A percentile compares a stretch with the other conserved stretches of the same genome.
phyloP scores from a whole-genome alignment of 2,113 vertebrate species.

The Xiphias gladius region DNA sequence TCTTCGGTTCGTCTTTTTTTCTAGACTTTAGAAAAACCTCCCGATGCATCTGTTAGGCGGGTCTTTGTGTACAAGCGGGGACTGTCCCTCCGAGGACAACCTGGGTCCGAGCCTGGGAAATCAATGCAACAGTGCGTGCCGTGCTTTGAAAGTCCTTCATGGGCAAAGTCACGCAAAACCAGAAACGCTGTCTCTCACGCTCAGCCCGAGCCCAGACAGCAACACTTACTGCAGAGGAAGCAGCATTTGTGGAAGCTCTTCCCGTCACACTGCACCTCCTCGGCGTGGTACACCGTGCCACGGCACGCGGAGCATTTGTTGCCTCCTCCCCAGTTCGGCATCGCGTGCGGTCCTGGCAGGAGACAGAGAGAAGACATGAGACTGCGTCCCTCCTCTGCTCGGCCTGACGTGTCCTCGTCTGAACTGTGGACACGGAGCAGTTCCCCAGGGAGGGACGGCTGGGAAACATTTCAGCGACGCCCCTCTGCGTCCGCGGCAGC shows the following conservation, averaged over 20 bases:
- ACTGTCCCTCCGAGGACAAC: no score
- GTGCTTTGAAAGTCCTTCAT: no score
- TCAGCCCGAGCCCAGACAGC: not conserved
- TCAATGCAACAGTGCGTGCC: not conserved
- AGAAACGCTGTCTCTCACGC: not conserved
- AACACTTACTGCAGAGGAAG: slow-evolving; percentile 94
- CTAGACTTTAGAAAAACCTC: no score
- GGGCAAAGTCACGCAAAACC: not conserved
- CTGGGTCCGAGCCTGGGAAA: not conserved
- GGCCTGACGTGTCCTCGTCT: not conserved
- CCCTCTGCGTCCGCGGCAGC: no score
- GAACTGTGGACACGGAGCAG: no score
- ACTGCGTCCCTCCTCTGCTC: not conserved
- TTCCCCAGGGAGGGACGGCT: no score
- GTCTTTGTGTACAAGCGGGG: not conserved
- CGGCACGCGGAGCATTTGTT: slow-evolving; percentile 91
- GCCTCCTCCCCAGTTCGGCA: slow-evolving; percentile 97
- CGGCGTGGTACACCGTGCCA: slow-evolving; percentile 92
- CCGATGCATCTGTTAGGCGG: no score
- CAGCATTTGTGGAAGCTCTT: slow-evolving; percentile 95
- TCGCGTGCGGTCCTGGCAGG: slow-evolving; percentile 73
- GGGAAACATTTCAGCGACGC: no score
- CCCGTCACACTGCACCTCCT: slow-evolving; percentile 96
- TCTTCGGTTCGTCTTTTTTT: not conserved
- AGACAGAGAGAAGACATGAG: slow-evolving; percentile 33